A percentile compares a stretch with the other conserved stretches of the same genome.
Conservation (phyloP, 92 coral and sea anemone species). For the Epizoanthus fatuus region DNA sequence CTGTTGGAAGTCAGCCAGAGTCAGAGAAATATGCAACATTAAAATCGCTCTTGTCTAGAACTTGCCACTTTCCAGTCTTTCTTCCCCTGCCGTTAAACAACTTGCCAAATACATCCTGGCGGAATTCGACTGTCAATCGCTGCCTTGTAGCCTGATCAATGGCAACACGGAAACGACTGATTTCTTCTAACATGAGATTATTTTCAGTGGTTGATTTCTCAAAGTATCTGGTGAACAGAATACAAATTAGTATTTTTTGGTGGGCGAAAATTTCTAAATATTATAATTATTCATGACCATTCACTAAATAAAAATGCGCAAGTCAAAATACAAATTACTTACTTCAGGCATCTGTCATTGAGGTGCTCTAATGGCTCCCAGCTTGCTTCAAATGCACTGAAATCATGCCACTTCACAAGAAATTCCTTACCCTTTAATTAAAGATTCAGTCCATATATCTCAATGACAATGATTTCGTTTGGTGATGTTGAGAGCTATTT, state of each 20-base stretch:
- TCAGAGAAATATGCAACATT: conserved; percentile 14
- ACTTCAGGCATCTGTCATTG: conserved; percentile 41
- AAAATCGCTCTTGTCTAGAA: conserved; percentile 3
- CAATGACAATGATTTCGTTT: neutral
- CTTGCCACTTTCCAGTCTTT: neutral
- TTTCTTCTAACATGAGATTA: neutral
- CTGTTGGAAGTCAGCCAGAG: too few species aligned
- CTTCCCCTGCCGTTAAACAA: conserved; percentile 16
- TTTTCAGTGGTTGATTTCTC: conserved; percentile 21
- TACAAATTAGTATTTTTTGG: conserved; percentile 11
- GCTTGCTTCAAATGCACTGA: conserved; percentile 43
- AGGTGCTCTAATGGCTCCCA: conserved; percentile 59
- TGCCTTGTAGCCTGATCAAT: conserved; percentile 20
- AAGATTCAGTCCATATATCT: conserved; percentile 12
- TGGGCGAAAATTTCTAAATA: neutral
- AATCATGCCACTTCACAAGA: conserved; percentile 50
- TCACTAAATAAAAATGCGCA: neutral
- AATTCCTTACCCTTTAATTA: conserved; percentile 46
- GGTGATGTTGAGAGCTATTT: too few species aligned
- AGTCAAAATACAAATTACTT: neutral
- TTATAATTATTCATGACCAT: too few species aligned
- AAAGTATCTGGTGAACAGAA: conserved; percentile 14
- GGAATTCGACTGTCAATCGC: conserved; percentile 5
- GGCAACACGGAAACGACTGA: conserved; percentile 14
- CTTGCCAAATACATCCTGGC: conserved; percentile 23